Percentiles rank a stretch among this genome's conserved stretches.
Conservation (phyloP, 1,140 invertebrate species). For the Drosophila funebris region DNA sequence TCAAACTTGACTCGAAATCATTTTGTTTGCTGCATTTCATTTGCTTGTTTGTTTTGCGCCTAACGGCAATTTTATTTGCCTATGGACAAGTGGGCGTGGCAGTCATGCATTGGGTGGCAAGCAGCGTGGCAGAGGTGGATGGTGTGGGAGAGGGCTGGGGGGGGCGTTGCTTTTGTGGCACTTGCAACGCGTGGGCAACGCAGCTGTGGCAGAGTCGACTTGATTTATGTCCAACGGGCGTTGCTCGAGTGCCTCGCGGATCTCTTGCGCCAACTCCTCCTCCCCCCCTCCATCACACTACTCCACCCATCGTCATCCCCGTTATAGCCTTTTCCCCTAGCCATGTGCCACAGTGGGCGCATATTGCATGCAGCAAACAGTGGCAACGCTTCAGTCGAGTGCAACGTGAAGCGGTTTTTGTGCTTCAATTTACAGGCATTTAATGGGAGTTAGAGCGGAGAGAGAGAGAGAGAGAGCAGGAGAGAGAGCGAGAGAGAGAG, state of each 20-base stretch:
- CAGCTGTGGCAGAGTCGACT: slow-evolving; percentile 11
- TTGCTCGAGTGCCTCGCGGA: not conserved
- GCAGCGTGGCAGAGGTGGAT: not conserved
- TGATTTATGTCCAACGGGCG: slow-evolving; percentile 59
- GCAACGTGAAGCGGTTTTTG: not conserved
- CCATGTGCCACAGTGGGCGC: not conserved
- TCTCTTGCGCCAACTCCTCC: too few relatives aligned
- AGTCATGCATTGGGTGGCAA: not conserved
- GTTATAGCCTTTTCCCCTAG: too few relatives aligned
- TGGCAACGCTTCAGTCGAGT: slow-evolving; percentile 1
- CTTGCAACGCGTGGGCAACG: slow-evolving; percentile 4
- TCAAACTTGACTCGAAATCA: slow-evolving; percentile 19
- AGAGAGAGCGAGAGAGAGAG: not conserved
- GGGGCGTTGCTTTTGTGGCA: not conserved
- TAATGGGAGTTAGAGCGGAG: not conserved
- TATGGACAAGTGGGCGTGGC: slow-evolving; percentile 16
- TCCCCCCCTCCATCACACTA: too few relatives aligned
- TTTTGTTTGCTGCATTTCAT: slow-evolving; percentile 29
- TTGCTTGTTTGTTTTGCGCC: slow-evolving; percentile 50
- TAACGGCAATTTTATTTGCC: slow-evolving; percentile 37
- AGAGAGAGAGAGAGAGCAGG: not conserved
- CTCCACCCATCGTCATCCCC: too few relatives aligned
- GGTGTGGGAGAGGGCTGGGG: not conserved
- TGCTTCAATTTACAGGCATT: slow-evolving; percentile 6
- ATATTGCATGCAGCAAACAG: not conserved